Evolutionary conservation across 2,113 vertebrate genomes (phyloP).

Genomic region (Galeopterus variegatus): DNA sequence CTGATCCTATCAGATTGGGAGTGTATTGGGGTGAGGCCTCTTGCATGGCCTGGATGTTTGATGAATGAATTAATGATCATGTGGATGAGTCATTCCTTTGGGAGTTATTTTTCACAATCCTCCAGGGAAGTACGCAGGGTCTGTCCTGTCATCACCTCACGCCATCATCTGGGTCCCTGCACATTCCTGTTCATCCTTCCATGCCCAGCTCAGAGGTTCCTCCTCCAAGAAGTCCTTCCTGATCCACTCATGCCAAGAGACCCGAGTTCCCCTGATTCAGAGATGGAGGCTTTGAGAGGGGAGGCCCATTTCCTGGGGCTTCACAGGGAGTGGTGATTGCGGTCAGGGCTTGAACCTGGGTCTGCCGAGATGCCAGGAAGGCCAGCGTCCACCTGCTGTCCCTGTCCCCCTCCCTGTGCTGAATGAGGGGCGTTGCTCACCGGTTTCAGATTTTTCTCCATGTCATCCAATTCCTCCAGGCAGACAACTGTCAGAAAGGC

Average conservation of each 20-base stretch:
- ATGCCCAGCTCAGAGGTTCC: not conserved
- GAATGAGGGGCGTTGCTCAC: slow-evolving; percentile 86
- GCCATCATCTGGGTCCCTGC: not conserved
- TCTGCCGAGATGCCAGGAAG: not conserved
- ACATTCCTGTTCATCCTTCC: not conserved
- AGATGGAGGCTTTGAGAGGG: not conserved
- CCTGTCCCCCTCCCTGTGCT: accelerated
- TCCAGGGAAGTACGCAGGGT: not conserved
- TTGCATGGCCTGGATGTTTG: not conserved
- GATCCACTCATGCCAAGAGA: not conserved
- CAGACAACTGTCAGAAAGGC: slow-evolving; percentile 91
- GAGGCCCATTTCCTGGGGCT: not conserved
- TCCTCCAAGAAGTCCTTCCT: not conserved
- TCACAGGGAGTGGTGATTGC: not conserved
- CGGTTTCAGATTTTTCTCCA: slow-evolving; percentile 85
- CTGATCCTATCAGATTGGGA: not conserved
- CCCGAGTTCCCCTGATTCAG: not conserved
- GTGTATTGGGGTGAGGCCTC: not conserved
- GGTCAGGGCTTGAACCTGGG: not conserved
- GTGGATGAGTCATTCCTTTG: not conserved
- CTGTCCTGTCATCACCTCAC: not conserved
- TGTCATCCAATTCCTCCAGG: slow-evolving; percentile 91
- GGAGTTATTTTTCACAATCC: not conserved
- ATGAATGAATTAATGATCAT: not conserved
- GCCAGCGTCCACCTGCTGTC: not conserved